A percentile compares a stretch with the other conserved stretches of the same genome.
Evolutionary conservation across 2,888 invertebrate species (phyloP).

Genomic region (Ormyrus rosae): DNA sequence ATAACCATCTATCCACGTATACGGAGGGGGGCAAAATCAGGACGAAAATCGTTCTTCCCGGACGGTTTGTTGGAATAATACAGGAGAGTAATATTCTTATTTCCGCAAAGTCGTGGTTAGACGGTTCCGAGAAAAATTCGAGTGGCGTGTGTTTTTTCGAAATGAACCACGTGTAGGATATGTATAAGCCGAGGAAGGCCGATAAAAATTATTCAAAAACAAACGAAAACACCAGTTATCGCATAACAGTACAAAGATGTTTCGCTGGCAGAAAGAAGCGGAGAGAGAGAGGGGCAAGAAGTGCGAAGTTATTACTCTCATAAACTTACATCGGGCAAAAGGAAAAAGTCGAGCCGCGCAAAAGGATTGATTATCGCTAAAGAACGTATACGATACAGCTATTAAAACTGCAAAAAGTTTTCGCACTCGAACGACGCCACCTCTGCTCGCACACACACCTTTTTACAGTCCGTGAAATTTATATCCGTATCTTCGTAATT

Average conservation of each 20-base stretch:
- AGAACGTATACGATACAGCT: conserved; percentile 31
- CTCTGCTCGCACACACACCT: conserved; percentile 27
- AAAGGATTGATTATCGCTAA: conserved; percentile 46
- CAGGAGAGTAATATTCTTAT: conserved; percentile 14
- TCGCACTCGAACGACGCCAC: conserved; percentile 22
- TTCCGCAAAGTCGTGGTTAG: conserved; percentile 10
- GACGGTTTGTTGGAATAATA: conserved; percentile 23
- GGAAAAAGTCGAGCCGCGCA: conserved; percentile 15
- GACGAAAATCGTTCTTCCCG: conserved; percentile 7
- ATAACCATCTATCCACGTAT: conserved; percentile 16
- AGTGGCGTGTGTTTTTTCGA: too few relatives aligned
- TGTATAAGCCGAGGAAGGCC: not conserved
- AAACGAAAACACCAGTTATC: conserved; percentile 31
- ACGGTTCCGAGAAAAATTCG: too few relatives aligned
- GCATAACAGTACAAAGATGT: conserved; percentile 43
- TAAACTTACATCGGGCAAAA: conserved; percentile 21
- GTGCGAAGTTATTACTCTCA: conserved; percentile 42
- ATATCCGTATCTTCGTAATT: not conserved
- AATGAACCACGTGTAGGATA: not conserved
- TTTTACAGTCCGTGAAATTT: not conserved
- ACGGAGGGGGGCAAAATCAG: not conserved
- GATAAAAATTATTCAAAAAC: conserved; percentile 37
- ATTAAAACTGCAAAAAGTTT: conserved; percentile 32
- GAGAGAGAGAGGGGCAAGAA: conserved; percentile 17
- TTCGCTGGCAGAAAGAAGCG: not conserved